Conservation (phyloP, 2,113 vertebrate genomes). For the Pollimyrus isidori region DNA sequence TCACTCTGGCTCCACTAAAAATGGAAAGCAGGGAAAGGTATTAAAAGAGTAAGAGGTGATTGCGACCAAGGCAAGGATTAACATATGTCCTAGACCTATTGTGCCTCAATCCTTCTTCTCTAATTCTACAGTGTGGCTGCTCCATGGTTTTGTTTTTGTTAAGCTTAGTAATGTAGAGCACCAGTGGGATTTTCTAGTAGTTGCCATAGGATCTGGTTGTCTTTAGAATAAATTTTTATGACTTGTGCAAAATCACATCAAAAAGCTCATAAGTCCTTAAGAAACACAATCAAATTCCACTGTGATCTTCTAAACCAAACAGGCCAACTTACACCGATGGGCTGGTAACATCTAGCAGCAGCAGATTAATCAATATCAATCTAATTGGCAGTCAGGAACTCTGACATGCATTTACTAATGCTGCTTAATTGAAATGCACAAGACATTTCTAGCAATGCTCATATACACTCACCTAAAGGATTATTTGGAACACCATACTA, state of each 20-base stretch:
- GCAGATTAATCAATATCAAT: conserved; percentile 33
- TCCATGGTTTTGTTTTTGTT: background rate
- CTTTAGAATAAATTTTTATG: background rate
- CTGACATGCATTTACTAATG: conserved; percentile 37
- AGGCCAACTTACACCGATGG: background rate
- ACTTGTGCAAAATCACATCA: background rate
- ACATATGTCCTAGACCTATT: background rate
- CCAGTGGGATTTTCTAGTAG: background rate
- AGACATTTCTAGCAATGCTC: conserved; percentile 25
- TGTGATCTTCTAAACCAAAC: background rate
- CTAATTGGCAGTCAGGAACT: conserved; percentile 25
- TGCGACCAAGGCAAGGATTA: background rate
- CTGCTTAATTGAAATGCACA: conserved; percentile 38
- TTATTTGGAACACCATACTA: too few relatives aligned
- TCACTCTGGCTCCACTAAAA: background rate
- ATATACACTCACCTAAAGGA: background rate
- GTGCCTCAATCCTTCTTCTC: background rate
- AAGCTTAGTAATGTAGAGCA: background rate
- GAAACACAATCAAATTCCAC: background rate
- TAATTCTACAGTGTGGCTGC: background rate
- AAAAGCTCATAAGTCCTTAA: background rate
- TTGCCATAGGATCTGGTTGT: background rate
- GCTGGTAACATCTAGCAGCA: background rate
- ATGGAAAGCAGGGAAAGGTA: background rate
- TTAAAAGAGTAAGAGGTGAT: background rate